phyloP scores from a whole-genome alignment of 2,888 invertebrate species.

The Hipparchia semele region DNA sequence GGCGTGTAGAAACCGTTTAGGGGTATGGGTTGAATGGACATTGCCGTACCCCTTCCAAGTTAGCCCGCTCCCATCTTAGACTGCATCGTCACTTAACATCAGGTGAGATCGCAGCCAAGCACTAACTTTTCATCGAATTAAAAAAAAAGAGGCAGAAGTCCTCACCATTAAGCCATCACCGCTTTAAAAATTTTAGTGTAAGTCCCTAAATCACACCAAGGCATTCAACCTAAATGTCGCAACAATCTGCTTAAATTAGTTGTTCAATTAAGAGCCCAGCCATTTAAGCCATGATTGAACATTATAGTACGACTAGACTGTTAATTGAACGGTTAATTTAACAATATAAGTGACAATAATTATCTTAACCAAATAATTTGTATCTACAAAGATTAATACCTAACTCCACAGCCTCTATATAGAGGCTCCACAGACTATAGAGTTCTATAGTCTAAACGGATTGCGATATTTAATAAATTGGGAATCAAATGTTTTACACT shows the following conservation, averaged over 20 bases:
- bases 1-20: too few species aligned
- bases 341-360: background rate
- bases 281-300: background rate
- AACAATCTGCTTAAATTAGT: background rate
- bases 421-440: background rate
- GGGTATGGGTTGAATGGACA: too few species aligned
- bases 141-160: too few species aligned
- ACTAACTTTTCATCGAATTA: too few species aligned
- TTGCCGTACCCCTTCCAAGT: too few species aligned
- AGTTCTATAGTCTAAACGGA: background rate
- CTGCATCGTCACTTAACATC: too few species aligned
- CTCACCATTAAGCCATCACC: too few species aligned
- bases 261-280: background rate
- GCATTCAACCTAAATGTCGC: background rate
- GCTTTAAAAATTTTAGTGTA: too few species aligned
- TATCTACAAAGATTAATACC: background rate
- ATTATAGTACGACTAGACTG: background rate
- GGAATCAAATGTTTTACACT: too few species aligned
- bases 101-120: too few species aligned
- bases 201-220: background rate
- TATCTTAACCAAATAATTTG: background rate
- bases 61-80: too few species aligned
- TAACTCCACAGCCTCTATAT: too few species aligned
- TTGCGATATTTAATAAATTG: background rate
- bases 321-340: conserved; percentile 6